Evolutionary conservation across 2,113 vertebrate genomes (phyloP), one percentile per base, ranked within the genome.

Genomic region (Notothenia rossii): DNA sequence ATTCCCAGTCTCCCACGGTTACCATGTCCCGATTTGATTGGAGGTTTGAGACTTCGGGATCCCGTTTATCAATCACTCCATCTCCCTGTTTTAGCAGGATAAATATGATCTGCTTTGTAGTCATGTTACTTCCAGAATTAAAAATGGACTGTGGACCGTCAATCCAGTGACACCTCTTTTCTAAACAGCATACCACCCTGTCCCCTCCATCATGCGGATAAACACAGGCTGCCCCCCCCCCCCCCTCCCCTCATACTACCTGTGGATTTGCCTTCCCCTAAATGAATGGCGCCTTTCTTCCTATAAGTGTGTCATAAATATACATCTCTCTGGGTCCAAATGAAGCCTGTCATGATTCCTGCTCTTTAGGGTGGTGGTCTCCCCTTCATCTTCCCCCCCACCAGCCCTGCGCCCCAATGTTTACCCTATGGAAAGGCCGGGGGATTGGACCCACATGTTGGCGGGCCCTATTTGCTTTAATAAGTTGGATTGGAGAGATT

Each of bases 381-480:
- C 73, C 60, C 71, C 90, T 72, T 78, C 81, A 73, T 77, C 84
- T 62, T 20, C 56, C 72, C 58, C 29, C 70, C 61, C 45, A 61
- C 61, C 61, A 25, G 63, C 71, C 20, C 54, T 73, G 72, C 48
- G 60, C 72, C 60, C 88, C 78, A 76, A 43, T 93, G 90, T 91
- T 91, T 92, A 92, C 79, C 79, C 87, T 81, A 69, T 36, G 71
- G 75, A 77, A 88, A 68, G 48, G 86, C 75, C 5, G 1, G 46
- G 72, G 86, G 89, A 91, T 91, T 90, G 88, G 87, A 88, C 90
- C 81, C 92, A 91, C 90, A 92, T 93, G 91, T 91, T 84, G 70
- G 83, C 72, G 22, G 79, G 79, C 71, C 86, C 64, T 91, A 88
- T 93, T 94, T 93, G 92, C 92, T 93, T 93, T 93, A 91, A 91